phyloP scores from a whole-genome alignment of 2,888 invertebrate genomes.

The Orthosia cruda region DNA sequence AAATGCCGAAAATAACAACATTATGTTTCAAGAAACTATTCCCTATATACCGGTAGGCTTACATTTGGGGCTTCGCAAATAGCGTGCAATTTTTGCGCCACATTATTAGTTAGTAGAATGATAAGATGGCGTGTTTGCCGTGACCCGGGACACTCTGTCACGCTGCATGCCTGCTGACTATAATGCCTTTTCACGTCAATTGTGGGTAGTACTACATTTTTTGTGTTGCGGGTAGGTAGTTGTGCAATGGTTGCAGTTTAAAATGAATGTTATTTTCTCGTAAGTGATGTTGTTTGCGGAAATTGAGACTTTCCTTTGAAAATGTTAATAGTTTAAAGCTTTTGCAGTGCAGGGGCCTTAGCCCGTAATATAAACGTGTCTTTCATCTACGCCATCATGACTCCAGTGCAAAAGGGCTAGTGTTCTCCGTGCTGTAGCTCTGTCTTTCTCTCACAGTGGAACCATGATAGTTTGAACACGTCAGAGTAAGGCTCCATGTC shows the following conservation, averaged over 20 bases:
- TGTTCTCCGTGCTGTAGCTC: too few relatives aligned
- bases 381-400: too few relatives aligned
- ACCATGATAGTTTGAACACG: too few relatives aligned
- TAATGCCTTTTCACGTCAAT: conserved; percentile 26
- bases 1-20: neutral
- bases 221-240: conserved; percentile 19
- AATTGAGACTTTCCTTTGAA: conserved; percentile 21
- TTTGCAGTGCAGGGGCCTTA: neutral
- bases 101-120: conserved; percentile 32
- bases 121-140: conserved; percentile 55
- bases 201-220: conserved; percentile 32
- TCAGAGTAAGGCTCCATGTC: too few relatives aligned
- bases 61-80: conserved; percentile 1
- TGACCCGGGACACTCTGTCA: conserved; percentile 45
- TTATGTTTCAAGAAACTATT: conserved; percentile 7
- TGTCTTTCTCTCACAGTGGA: too few relatives aligned
- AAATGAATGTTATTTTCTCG: neutral
- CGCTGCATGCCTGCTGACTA: conserved; percentile 48
- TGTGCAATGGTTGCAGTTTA: conserved; percentile 12
- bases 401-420: too few relatives aligned
- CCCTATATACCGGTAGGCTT: neutral
- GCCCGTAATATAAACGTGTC: too few relatives aligned
- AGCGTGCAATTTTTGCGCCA: conserved; percentile 18
- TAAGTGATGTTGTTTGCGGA: conserved; percentile 15
- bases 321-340: conserved; percentile 6